Base-by-base conservation (phyloP, 1,140 invertebrate genomes). In the Tetramorium simillimum region DNA sequence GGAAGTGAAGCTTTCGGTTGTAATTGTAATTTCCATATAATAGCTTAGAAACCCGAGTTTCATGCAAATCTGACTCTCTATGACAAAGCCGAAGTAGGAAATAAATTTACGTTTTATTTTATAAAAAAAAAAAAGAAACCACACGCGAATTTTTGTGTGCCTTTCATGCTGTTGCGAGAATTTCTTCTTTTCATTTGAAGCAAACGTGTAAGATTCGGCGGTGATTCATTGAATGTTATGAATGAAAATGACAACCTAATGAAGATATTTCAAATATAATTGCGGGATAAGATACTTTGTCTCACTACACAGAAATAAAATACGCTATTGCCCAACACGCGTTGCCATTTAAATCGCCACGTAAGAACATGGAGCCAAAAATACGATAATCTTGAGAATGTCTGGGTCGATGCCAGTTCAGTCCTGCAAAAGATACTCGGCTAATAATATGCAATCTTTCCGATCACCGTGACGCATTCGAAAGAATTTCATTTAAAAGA, bases 301-400 rank as follows among this genome's bases (percentile, higher is more conserved):
- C 4, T 53, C 43, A 33, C 12, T 14, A 65, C 63, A 21, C 63
- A 49, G 46, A 80, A 67, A 67, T 49, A 67, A 67, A 33, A 56
- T 58, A 33, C 33, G n/a, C 40, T 24, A 16, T 58, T 75, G 24
- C 77, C 43, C 60, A 65, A 14, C 28, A 21, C 14, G 37, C 14
- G 37, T 46, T 43, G 69, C 51, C 67, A 75, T 84, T 84, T 84
- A 84, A 84, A 84, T 84, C 80, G 46, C 56, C 69, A 46, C 40
- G 40, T 37, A 72, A 82, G 67, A 81, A 56, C 53, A 56, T 21
- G 16, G 16, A 43, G 51, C 67, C 56, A 75, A 75, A 84, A 84
- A 84, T 84, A 84, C 40, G 69, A 75, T 84, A 43, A 84, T 84
- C 53, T 60, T 37, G 28, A 60, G 80, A 84, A 84, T 84, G 80